Base-by-base conservation (phyloP, 2,113 vertebrate species). In the Pteronura brasiliensis region DNA sequence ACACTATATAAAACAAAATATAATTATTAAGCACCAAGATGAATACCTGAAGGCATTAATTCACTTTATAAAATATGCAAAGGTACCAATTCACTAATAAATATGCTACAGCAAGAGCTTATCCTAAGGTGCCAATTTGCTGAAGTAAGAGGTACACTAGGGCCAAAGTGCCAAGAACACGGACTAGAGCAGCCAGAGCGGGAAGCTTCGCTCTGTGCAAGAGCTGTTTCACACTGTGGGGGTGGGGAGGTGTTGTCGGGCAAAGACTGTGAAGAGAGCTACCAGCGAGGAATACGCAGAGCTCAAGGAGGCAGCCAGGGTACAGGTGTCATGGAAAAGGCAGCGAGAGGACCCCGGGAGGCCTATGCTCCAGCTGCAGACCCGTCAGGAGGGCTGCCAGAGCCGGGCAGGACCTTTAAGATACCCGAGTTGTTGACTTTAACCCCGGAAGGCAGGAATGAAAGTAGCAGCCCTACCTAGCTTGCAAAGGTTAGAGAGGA, bases 21-120 rank as follows among this genome's bases (percentile, higher is more conserved):
- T 83, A 65, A 96, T 91, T 82, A 98, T 96, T 98, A 98, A 91
- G 65, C 71, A 93, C 67, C 88, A 96, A 97, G 96, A 94, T 96
- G 95, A 95, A 95, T 86, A 96, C 96, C 92, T 90, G 36, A 92
- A 96, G 94, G 87, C 88, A 97, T 92, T 97, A 82, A 95, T 92
- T 92, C 80, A 91, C 84, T 97, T 96, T 96, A 92, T 93, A 96
- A 97, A 98, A 93, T 88, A 96, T 9, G n/a, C 65, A 72, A 96
- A 96, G 95, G 90, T 93, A 74, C 85, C 82, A 96, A 96, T 96
- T 95, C 97, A 94, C 93, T 93, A 97, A 97, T 96, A 96, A 98
- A 96, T 96, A 82, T 49, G 67, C 81, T 67, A 74, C 8, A 84
- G 81, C 72, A 59, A 47, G 77, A 92, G 81, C 77, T 55, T 85